Base-by-base conservation (phyloP, 2,888 invertebrate genomes). In the Apamea crenata region DNA sequence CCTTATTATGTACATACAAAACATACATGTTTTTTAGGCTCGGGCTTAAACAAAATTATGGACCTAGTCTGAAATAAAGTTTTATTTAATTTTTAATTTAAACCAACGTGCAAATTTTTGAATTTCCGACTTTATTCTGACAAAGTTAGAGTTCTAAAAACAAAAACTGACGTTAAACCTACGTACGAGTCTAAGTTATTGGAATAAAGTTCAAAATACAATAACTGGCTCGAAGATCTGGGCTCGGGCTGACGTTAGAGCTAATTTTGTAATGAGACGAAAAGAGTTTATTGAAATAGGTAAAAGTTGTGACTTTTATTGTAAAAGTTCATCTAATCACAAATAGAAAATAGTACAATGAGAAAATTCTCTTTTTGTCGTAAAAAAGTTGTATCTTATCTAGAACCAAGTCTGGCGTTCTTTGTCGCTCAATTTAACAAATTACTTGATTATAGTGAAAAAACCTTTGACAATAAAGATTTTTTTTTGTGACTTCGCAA, bases 351-450 rank as follows among this genome's bases (percentile, higher is more conserved):
- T 25, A 2, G 7, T 25, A n/a, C 2, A 16, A 44, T 2, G 66
- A 66, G 10, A 68, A 59, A 50, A 12, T 53, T 68, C 25, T 47
- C n/a, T 68, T 63, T n/a, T 18, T n/a, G 29, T 47, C 67, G 21
- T 47, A 66, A 68, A 61, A 69, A 66, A 36, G 44, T 68, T 77
- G 2, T 32, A 18, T 40, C 5, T 56, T 18, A 47, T 56, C 29
- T 61, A 32, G 40, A 68, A 2, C 2, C n/a, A 6, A 21, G 65
- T 76, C 65, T 76, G 32, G 40, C 53, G 14, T 59, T 32, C 40
- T 32, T 71, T 53, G 32, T 29, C n/a, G 59, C 25, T 71, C 67
- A 71, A 71, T 80, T 81, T 67, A 77, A 81, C 61, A 77, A 63
- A 71, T 67, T 47, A 68, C 29, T 77, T 68, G 61, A 81, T 72